A percentile compares a stretch with the other conserved stretches of the same genome.
Evolutionary conservation across 2,888 invertebrate genomes (phyloP).

Genomic region (Drosophila neotestacea): DNA sequence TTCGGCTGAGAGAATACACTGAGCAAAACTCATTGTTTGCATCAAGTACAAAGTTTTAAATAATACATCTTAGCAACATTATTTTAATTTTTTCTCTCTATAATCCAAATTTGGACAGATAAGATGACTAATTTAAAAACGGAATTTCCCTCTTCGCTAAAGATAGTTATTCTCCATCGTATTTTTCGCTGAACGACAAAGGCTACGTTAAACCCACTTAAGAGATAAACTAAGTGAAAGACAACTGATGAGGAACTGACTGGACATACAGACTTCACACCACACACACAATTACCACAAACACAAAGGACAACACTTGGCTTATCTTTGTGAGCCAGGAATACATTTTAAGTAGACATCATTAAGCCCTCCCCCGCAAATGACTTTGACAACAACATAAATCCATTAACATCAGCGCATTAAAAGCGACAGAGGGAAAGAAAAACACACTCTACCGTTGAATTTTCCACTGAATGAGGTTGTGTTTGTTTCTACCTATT

Average conservation of each 20-base stretch:
- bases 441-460: slow-evolving; percentile 5
- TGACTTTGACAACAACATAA: slow-evolving; percentile 63
- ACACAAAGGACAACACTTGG: slow-evolving; percentile 30
- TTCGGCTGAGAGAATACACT: slow-evolving; percentile 22
- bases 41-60: no score
- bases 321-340: slow-evolving; percentile 29
- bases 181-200: not conserved
- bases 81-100: no score
- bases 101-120: no score
- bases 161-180: not conserved
- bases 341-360: slow-evolving; percentile 53
- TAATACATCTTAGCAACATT: no score
- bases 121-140: no score
- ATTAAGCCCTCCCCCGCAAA: slow-evolving; percentile 35
- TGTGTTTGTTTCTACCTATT: slow-evolving; percentile 30
- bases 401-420: slow-evolving; percentile 64
- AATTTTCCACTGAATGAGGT: slow-evolving; percentile 10
- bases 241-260: slow-evolving; percentile 34
- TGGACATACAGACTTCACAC: slow-evolving; percentile 13
- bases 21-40: not conserved
- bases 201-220: slow-evolving; percentile 22
- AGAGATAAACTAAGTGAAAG: slow-evolving; percentile 36
- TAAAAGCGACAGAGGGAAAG: slow-evolving; percentile 26
- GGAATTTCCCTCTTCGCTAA: not conserved
- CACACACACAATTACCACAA: slow-evolving; percentile 12